A percentile compares a stretch with the other conserved stretches of the same genome.
Conservation (phyloP, 2,888 invertebrate genomes). For the Fissipunctia ypsillon region DNA sequence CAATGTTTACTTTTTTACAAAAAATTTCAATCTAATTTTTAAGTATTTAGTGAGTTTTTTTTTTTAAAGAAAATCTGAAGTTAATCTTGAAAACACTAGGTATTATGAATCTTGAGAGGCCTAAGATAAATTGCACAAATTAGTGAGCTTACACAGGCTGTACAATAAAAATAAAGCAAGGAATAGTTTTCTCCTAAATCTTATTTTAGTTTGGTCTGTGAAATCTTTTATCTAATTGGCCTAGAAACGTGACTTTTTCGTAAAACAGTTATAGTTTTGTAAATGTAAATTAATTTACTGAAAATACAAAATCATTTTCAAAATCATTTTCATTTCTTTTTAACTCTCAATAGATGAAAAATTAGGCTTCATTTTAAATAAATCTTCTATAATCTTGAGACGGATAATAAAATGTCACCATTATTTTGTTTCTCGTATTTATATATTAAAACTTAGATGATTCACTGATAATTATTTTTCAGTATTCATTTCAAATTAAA, state of each 20-base stretch:
- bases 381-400: neutral
- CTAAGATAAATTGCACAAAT: slow-evolving; percentile 7
- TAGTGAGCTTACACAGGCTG: neutral
- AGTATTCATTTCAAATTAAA: too few relatives aligned
- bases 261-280: neutral
- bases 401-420: neutral
- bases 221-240: neutral
- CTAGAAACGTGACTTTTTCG: neutral
- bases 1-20: neutral
- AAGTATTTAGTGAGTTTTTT: too few relatives aligned
- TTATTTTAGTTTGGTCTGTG: neutral
- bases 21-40: slow-evolving; percentile 17
- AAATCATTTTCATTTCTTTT: neutral
- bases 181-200: too few relatives aligned
- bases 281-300: neutral
- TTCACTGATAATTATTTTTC: too few relatives aligned
- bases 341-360: neutral
- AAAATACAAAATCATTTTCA: neutral
- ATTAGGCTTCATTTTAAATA: neutral
- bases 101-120: slow-evolving; percentile 8
- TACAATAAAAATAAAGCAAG: neutral
- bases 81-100: neutral
- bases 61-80: slow-evolving; percentile 13
- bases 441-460: neutral
- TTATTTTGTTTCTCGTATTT: neutral